Conservation (phyloP, 2,888 invertebrate species). For the Tipula lateralis region DNA sequence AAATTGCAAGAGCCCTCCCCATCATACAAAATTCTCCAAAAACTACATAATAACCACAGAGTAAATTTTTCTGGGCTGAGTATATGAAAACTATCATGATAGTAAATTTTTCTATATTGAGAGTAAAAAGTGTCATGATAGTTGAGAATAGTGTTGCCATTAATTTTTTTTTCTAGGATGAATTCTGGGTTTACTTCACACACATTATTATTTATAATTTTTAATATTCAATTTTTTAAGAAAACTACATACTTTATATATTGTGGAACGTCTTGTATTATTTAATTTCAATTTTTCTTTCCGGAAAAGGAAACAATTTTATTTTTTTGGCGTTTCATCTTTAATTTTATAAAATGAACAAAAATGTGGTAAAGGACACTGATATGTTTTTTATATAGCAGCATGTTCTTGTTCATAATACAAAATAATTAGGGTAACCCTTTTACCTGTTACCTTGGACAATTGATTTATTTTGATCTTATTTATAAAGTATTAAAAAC, state of each 20-base stretch:
- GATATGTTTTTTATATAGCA: neutral
- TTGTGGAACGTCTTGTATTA: neutral
- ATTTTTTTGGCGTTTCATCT: neutral
- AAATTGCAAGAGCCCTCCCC: too few relatives aligned
- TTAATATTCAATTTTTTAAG: neutral
- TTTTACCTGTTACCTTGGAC: neutral
- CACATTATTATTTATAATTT: neutral
- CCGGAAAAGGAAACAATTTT: neutral
- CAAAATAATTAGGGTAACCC: neutral
- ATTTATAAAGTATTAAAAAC: neutral
- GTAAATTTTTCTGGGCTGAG: too few relatives aligned
- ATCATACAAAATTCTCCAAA: too few relatives aligned
- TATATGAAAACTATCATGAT: too few relatives aligned
- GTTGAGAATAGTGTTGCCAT: too few relatives aligned
- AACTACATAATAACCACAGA: too few relatives aligned
- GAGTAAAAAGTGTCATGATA: too few relatives aligned
- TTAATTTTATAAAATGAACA: neutral
- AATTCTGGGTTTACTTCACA: too few relatives aligned
- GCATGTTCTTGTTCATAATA: neutral
- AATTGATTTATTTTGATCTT: neutral
- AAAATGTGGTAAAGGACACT: neutral
- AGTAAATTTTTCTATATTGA: too few relatives aligned
- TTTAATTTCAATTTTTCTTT: neutral
- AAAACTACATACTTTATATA: neutral
- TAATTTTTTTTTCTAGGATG: too few relatives aligned